A percentile compares a stretch with the other conserved stretches of the same genome.
These are phyloP conservation scores for Psophia crepitans DNA, from an alignment of 2,113 vertebrate species.

Conservation along the genomic window DNA sequence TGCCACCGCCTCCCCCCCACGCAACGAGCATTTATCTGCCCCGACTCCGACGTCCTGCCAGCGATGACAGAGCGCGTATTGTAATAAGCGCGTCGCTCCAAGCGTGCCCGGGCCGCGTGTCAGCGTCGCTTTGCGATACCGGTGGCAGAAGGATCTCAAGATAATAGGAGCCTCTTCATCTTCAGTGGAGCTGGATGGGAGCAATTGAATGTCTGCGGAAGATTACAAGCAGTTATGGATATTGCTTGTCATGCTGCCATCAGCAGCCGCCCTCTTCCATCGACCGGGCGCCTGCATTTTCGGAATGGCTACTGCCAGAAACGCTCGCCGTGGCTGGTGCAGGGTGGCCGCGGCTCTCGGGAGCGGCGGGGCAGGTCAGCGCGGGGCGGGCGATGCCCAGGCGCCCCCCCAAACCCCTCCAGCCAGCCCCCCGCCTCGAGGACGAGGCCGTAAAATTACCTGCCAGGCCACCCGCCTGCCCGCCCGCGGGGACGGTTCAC, in stretches of 20 bases:
- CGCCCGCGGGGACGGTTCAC: conserved; percentile 1
- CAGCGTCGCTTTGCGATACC: conserved; percentile 29
- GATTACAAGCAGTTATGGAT: conserved; percentile 58
- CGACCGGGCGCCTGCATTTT: background rate
- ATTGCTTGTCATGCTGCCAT: conserved; percentile 62
- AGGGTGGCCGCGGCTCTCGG: background rate
- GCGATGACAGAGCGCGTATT: background rate
- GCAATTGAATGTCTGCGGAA: conserved; percentile 16
- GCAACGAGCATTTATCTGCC: rapidly evolving
- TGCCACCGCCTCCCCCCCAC: background rate
- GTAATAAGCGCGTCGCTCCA: background rate
- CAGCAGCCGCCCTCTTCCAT: conserved; percentile 44
- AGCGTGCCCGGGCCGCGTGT: background rate
- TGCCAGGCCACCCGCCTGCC: background rate
- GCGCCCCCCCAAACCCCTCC: rapidly evolving
- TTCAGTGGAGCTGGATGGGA: conserved; percentile 34
- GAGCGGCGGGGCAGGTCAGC: rapidly evolving
- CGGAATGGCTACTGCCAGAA: background rate
- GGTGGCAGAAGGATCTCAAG: conserved; percentile 38
- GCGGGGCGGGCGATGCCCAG: rapidly evolving
- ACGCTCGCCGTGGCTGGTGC: background rate
- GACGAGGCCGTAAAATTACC: background rate
- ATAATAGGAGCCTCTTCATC: conserved; percentile 52
- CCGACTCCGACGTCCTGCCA: rapidly evolving
- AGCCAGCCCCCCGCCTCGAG: background rate